Conservation (phyloP, 2,797 vertebrate species). For the Takifugu rubripes region DNA sequence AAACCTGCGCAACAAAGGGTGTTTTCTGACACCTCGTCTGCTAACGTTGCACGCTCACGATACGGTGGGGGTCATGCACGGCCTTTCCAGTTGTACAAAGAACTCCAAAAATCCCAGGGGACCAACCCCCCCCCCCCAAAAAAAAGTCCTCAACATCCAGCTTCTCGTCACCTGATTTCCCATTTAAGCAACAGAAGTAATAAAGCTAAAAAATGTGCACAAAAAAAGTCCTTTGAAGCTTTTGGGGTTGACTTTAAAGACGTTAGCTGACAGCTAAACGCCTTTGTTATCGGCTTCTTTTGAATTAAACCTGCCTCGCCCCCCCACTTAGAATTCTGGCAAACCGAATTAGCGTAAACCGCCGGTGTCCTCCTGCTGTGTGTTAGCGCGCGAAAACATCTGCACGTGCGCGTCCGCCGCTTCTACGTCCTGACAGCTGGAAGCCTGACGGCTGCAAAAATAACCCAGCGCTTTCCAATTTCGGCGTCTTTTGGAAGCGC, state of each 20-base stretch:
- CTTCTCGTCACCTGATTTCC: conserved; percentile 29
- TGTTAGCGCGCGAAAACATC: not conserved
- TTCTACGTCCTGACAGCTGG: conserved; percentile 67
- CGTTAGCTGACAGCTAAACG: conserved; percentile 47
- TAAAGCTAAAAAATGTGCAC: conserved; percentile 18
- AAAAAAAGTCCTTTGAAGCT: conserved; percentile 15
- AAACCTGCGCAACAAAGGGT: conserved; percentile 1
- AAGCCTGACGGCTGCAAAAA: conserved; percentile 67
- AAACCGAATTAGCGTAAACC: conserved; percentile 26
- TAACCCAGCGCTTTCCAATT: conserved; percentile 70
- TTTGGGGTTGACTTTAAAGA: conserved; percentile 50
- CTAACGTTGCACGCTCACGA: conserved; percentile 4
- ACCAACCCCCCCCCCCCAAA: conserved; percentile 18
- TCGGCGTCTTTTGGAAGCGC: conserved; percentile 57
- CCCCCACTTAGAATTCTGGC: conserved; percentile 34
- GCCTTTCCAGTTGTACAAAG: not conserved
- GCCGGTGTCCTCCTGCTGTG: conserved; percentile 13
- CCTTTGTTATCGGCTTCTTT: conserved; percentile 52
- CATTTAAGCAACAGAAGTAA: conserved; percentile 19
- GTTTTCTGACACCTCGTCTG: not conserved
- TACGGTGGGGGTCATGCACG: conserved; percentile 1
- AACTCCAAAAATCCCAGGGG: conserved; percentile 11
- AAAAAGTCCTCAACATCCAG: conserved; percentile 11
- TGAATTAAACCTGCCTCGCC: conserved; percentile 42
- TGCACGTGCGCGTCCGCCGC: conserved; percentile 35